Evolutionary conservation across 2,888 invertebrate genomes (phyloP).

Genomic region (Thera obeliscata): DNA sequence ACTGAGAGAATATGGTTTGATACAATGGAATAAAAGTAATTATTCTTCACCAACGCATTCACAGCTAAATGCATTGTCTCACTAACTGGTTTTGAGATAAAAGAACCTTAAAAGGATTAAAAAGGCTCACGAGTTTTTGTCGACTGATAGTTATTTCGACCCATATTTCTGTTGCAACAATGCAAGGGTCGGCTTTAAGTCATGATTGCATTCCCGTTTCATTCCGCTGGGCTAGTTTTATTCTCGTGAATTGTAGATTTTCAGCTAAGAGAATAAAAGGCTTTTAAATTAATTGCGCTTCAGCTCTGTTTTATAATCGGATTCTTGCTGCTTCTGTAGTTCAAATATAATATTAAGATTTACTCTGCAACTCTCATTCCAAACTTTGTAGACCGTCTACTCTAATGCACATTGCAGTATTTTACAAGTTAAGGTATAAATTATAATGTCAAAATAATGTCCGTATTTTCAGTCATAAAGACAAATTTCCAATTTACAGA

Average conservation of each 20-base stretch:
- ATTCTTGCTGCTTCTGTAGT: neutral
- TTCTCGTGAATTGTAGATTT: slow-evolving; percentile 4
- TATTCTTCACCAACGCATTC: slow-evolving; percentile 10
- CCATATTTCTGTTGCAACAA: slow-evolving; percentile 47
- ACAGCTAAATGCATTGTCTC: slow-evolving; percentile 53
- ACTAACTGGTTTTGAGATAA: slow-evolving; percentile 56
- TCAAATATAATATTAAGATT: no score
- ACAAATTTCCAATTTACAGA: no score
- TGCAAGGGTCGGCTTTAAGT: slow-evolving; percentile 20
- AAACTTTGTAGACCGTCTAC: no score
- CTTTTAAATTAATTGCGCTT: slow-evolving; percentile 17
- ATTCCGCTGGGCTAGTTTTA: slow-evolving; percentile 8
- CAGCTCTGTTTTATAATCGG: slow-evolving; percentile 12
- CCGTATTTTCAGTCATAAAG: no score
- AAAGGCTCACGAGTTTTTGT: slow-evolving; percentile 57
- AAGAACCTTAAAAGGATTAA: slow-evolving; percentile 53
- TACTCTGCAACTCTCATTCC: neutral
- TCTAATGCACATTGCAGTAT: no score
- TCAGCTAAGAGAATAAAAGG: slow-evolving; percentile 10
- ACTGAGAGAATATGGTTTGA: neutral
- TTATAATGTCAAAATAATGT: no score
- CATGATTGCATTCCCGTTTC: slow-evolving; percentile 20
- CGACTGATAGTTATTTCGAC: slow-evolving; percentile 49
- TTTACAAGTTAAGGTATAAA: no score
- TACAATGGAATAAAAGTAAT: slow-evolving; percentile 6